Evolutionary conservation across 2,113 vertebrate genomes (phyloP), one percentile per base, ranked within the genome.

Genomic region (Athene cunicularia): DNA sequence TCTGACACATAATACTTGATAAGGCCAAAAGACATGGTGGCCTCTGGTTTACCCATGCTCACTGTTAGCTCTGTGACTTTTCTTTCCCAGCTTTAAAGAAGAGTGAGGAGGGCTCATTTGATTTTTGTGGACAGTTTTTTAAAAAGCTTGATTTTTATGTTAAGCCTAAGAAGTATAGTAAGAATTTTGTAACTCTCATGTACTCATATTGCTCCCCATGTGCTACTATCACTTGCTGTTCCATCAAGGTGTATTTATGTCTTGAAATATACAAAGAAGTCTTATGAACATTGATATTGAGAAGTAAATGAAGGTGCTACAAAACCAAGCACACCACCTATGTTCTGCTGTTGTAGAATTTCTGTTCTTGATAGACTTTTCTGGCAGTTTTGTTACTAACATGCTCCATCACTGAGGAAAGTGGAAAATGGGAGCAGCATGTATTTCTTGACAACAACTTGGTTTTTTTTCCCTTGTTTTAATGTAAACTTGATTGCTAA

Each of bases 161-260:
- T 59, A 64, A 77, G 11, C 41, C 59, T 55, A 15, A 49, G 5
- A 32, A 60, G 12, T 9, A 11, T 24, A 18, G 53, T 63, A 50
- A 30, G 59, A 39, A 12, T 68, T 77, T 41, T 1, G 0, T 39
- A 49, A 27, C 14, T 55, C 47, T 35, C 20, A 17, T 26, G 7
- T 39, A 7, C 16, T 72, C 5, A 2, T 21, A 2, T 63, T 68
- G 27, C 11, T 84, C 9, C 16, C 5, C 0, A 0, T 79, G 47
- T 67, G 47, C 24, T 79, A 22, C 3, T 58, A 32, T 19, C 60
- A 17, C 14, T 63, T 64, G 24, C 52, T 76, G 7, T 71, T 76
- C 30, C 3, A 2, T 80, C 37, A 75, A 47, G n/a, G 17, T 72
- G 24, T 62, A 19, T 86, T 66, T 80, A 30, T 64, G n/a, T 52